phyloP scores from a whole-genome alignment of 1,140 invertebrate genomes.

The Drosophila elegans region DNA sequence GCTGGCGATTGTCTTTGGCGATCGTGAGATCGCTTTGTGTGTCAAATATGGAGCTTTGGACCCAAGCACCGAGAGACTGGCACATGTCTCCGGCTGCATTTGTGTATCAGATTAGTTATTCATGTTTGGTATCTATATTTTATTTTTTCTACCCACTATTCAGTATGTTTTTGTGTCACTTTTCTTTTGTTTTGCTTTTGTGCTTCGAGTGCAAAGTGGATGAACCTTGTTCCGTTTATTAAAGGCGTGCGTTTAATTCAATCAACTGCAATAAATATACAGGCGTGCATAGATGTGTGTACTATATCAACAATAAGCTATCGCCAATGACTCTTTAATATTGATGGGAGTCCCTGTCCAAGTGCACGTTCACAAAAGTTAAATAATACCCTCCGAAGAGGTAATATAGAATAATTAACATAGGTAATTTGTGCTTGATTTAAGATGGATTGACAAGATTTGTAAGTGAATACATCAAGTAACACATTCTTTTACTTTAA shows the following conservation, averaged over 20 bases:
- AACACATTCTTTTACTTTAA: background rate
- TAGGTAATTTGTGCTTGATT: background rate
- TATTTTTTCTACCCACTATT: conserved; percentile 22
- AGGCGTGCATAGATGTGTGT: conserved; percentile 18
- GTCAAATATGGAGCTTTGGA: conserved; percentile 51
- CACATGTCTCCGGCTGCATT: conserved; percentile 64
- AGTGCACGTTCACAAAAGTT: conserved; percentile 60
- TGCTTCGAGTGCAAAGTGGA: conserved; percentile 20
- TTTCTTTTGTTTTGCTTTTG: conserved; percentile 27
- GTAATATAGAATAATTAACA: background rate
- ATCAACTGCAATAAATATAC: conserved; percentile 34
- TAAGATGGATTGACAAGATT: background rate
- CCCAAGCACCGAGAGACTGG: conserved; percentile 38
- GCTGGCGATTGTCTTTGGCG: conserved; percentile 43
- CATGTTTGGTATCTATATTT: conserved; percentile 10
- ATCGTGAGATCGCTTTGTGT: conserved; percentile 61
- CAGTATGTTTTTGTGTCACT: conserved; percentile 32
- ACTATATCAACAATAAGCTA: conserved; percentile 10
- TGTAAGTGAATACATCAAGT: background rate
- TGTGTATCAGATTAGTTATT: conserved; percentile 57
- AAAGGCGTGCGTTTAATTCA: conserved; percentile 30
- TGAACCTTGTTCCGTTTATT: conserved; percentile 50
- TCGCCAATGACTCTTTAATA: conserved; percentile 31
- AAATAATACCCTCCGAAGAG: background rate
- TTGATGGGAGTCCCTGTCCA: conserved; percentile 52